Percentiles rank a stretch among this genome's conserved stretches.
Conservation (phyloP, 2,797 vertebrate genomes). For the Orientallactaga sibirica region DNA sequence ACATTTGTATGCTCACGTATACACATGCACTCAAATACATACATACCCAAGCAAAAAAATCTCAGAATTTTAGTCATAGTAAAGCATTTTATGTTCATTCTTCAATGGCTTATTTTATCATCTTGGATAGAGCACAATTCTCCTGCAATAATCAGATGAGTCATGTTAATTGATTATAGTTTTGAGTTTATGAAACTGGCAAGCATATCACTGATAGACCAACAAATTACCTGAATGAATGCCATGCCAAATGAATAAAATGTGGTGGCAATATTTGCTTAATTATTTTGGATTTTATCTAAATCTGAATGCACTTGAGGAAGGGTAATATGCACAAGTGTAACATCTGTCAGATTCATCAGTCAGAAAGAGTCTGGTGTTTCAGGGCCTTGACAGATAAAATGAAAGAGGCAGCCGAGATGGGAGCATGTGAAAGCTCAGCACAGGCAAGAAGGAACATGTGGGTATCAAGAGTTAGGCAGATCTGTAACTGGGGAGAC, state of each 20-base stretch:
- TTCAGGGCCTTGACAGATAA: not conserved
- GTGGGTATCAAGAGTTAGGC: not conserved
- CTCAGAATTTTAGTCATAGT: not conserved
- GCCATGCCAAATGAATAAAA: not conserved
- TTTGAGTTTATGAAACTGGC: slow-evolving; percentile 19
- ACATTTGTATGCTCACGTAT: no score
- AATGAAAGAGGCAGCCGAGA: not conserved
- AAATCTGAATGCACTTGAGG: not conserved
- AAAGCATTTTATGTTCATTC: not conserved
- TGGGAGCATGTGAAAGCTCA: not conserved
- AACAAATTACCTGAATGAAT: slow-evolving; percentile 17
- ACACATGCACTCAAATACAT: no score
- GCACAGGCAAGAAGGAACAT: not conserved
- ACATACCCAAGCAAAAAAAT: no score
- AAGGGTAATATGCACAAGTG: not conserved
- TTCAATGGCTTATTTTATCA: not conserved
- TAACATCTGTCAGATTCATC: not conserved
- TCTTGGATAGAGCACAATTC: not conserved
- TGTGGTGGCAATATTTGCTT: not conserved
- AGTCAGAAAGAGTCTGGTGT: not conserved
- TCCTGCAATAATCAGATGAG: not conserved
- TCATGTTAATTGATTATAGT: slow-evolving; percentile 20
- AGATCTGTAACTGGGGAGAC: no score
- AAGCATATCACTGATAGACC: not conserved
- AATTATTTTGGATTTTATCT: not conserved